Evolutionary conservation across 2,113 vertebrate genomes (phyloP).

Genomic region (Phasianus colchicus): DNA sequence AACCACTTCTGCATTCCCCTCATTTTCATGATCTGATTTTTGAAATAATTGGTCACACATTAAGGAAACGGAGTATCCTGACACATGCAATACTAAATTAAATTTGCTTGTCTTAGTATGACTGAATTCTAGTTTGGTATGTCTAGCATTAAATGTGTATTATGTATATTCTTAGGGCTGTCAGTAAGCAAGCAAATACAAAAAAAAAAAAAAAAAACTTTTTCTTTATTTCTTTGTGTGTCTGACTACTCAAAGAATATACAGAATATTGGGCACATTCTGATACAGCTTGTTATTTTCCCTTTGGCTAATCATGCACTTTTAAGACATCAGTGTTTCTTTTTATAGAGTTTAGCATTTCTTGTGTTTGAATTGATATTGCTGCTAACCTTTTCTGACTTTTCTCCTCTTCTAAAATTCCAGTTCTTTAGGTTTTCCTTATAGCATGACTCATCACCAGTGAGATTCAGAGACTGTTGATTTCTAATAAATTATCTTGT

Average conservation of each 20-base stretch:
- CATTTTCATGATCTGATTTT: not conserved
- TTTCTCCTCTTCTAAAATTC: not conserved
- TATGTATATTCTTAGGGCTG: not conserved
- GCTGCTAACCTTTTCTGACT: not conserved
- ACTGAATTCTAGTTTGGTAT: not conserved
- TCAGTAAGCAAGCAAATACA: not conserved
- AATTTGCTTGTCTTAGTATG: not conserved
- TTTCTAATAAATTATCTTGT: not conserved
- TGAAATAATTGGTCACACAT: not conserved
- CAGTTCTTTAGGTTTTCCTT: not conserved
- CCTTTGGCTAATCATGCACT: slow-evolving; percentile 29
- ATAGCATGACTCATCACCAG: not conserved
- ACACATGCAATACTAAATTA: not conserved
- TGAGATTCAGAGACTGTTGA: not conserved
- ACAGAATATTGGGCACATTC: not conserved
- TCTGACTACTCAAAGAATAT: not conserved
- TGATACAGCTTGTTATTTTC: not conserved
- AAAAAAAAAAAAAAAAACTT: not conserved
- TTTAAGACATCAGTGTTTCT: not conserved
- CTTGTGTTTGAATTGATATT: slow-evolving; percentile 12
- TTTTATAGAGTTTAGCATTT: slow-evolving; percentile 7
- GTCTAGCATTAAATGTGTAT: not conserved
- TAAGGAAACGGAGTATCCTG: not conserved
- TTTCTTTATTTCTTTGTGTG: not conserved
- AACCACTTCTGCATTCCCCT: not conserved